These are phyloP conservation scores for Papilio aristodemus DNA, from an alignment of 1,140 invertebrate species.

Conservation along the genomic window DNA sequence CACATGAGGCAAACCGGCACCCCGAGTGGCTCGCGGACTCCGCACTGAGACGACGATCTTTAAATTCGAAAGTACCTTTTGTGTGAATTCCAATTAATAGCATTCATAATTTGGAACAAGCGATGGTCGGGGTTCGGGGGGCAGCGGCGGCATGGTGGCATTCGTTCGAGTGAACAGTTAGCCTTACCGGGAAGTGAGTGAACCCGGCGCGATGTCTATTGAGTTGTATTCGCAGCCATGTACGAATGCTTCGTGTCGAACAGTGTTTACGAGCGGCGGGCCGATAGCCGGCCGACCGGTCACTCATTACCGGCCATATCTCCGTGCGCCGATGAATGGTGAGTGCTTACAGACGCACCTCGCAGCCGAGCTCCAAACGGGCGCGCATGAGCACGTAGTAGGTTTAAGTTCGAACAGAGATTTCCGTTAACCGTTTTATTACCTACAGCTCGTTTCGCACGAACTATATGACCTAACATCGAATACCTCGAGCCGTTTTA, in stretches of 20 bases:
- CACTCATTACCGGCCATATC: conserved; percentile 74
- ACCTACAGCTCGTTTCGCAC: conserved; percentile 52
- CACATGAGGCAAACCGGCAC: too few species aligned
- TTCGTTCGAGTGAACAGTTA: conserved; percentile 53
- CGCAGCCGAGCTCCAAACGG: conserved; percentile 63
- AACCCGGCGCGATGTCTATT: conserved; percentile 65
- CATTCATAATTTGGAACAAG: conserved; percentile 14
- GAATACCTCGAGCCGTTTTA: conserved; percentile 28
- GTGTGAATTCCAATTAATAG: conserved; percentile 42
- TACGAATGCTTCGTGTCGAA: conserved; percentile 69
- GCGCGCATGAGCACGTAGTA: conserved; percentile 64
- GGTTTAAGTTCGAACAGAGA: conserved; percentile 56
- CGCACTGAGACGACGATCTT: conserved; percentile 55
- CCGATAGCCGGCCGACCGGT: conserved; percentile 65
- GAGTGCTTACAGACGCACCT: conserved; percentile 66
- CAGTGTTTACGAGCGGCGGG: conserved; percentile 72
- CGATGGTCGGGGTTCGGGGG: not conserved
- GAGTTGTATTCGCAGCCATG: conserved; percentile 68
- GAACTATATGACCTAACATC: conserved; percentile 45
- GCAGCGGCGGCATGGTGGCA: conserved; percentile 31
- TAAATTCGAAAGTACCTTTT: conserved; percentile 49
- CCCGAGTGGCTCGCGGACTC: conserved; percentile 37
- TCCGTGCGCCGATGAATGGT: conserved; percentile 74
- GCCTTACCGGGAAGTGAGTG: conserved; percentile 64
- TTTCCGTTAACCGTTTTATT: conserved; percentile 70